Evolutionary conservation across 2,888 invertebrate genomes (phyloP), one percentile per base, ranked within the genome.

Genomic region (Nomada flava): DNA sequence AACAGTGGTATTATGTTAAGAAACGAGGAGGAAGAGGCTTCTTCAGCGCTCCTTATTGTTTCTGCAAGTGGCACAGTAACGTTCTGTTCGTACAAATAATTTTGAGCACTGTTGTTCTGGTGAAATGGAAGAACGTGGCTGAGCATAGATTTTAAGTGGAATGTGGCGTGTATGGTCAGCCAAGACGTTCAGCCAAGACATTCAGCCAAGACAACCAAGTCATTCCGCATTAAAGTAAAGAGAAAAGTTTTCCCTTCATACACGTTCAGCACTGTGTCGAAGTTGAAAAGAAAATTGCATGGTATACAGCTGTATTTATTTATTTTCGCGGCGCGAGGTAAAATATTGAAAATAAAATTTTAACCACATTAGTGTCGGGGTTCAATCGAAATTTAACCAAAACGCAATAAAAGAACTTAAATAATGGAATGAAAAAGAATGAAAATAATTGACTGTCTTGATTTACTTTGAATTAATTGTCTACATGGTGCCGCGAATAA

Each of bases 1-100:
- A 69, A 76, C 29, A 59, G 59, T 36, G 2, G 59, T 53, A 70
- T 75, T 64, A 76, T 42, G 63, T 76, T 57, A 57, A 64, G 50
- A 69, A 76, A 47, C 2, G 20, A 67, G 44, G 47, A 69, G 57
- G 13, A 52, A 69, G n/a, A 63, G 50, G 44, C 52, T 76, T 42
- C 23, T n/a, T 29, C 50, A 20, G 55, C n/a, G 36, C 50, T 18
- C 29, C 26, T 76, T 62, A 77, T 73, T 73, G 60, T 75, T 67
- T 44, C 18, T 44, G 11, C 52, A n/a, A 15, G 7, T 23, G 44
- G 26, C 3, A 3, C 53, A 36, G 55, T 26, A 50, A 42, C 36
- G 15, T 47, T 64, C 29, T 44, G 44, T 9, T 63, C 70, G 55
- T 10, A 23, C 9, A 63, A 42, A 76, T 36, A 47, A 64, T 76